Evolutionary conservation across 2,888 invertebrate species (phyloP).

Genomic region (Drepana falcataria): DNA sequence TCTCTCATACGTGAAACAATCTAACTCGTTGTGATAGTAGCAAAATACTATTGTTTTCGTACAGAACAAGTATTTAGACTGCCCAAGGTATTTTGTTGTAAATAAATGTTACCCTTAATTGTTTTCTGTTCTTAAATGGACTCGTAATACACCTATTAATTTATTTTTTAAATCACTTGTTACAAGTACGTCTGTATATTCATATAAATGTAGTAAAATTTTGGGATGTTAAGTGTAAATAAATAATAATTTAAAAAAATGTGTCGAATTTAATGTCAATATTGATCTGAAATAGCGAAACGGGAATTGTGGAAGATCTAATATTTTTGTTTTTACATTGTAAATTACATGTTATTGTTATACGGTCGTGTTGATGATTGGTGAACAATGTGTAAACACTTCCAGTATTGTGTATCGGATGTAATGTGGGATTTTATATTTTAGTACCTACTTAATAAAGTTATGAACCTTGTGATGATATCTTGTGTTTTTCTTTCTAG

Average conservation of each 20-base stretch:
- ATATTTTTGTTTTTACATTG: slow-evolving; percentile 31
- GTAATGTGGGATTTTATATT: slow-evolving; percentile 56
- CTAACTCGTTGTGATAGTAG: slow-evolving; percentile 56
- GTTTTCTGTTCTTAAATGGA: slow-evolving; percentile 14
- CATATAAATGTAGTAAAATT: slow-evolving; percentile 18
- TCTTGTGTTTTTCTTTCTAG: slow-evolving; percentile 9
- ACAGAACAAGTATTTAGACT: slow-evolving; percentile 10
- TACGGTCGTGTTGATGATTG: slow-evolving; percentile 6
- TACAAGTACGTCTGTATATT: background rate
- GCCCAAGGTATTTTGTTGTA: slow-evolving; percentile 38
- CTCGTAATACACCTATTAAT: slow-evolving; percentile 16
- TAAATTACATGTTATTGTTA: slow-evolving; percentile 5
- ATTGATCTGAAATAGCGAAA: slow-evolving; percentile 20
- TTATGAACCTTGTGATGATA: slow-evolving; percentile 31
- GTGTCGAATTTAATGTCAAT: slow-evolving; percentile 39
- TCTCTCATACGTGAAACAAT: background rate
- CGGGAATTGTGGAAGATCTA: slow-evolving; percentile 31
- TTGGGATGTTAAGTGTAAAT: slow-evolving; percentile 36
- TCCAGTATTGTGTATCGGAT: slow-evolving; percentile 20
- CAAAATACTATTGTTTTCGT: slow-evolving; percentile 17
- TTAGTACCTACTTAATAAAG: slow-evolving; percentile 56
- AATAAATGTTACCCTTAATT: slow-evolving; percentile 44
- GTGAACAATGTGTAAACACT: slow-evolving; percentile 11
- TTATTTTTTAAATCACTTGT: slow-evolving; percentile 22
- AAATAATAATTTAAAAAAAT: slow-evolving; percentile 33